Evolutionary conservation across 1,140 invertebrate genomes (phyloP).

Genomic region (Gryllus bimaculatus): DNA sequence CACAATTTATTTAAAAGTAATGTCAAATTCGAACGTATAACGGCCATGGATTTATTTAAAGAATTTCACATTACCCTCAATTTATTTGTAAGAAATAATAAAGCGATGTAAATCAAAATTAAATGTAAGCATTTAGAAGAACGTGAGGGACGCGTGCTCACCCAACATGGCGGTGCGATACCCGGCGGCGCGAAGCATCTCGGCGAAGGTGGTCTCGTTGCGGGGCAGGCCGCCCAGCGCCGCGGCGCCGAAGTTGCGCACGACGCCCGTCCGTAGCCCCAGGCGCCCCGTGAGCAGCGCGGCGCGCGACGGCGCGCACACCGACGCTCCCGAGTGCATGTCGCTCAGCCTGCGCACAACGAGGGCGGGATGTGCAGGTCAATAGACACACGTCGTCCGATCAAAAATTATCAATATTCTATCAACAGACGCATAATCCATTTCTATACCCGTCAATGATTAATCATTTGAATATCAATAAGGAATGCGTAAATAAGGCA

Average conservation of each 20-base stretch:
- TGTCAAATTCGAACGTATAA: too few relatives aligned
- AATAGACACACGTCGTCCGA: too few relatives aligned
- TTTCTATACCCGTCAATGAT: too few relatives aligned
- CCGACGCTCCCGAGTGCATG: conserved; percentile 24
- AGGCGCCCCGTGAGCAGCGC: conserved; percentile 18
- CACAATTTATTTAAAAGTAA: too few relatives aligned
- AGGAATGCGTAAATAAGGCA: too few relatives aligned
- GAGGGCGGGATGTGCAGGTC: too few relatives aligned
- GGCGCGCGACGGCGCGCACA: conserved; percentile 25
- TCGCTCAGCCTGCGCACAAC: conserved; percentile 23
- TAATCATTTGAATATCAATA: too few relatives aligned
- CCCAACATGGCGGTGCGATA: conserved; percentile 24
- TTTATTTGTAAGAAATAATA: neutral
- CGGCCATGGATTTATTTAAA: too few relatives aligned
- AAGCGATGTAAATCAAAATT: neutral
- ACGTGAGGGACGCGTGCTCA: neutral
- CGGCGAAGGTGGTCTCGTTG: conserved; percentile 23
- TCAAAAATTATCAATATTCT: too few relatives aligned
- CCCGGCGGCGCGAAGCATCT: conserved; percentile 21
- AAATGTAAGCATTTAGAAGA: neutral
- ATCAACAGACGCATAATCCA: too few relatives aligned
- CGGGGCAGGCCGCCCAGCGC: conserved; percentile 22
- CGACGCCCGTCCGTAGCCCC: conserved; percentile 24
- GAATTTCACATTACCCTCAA: too few relatives aligned
- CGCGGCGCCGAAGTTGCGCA: conserved; percentile 22